Evolutionary conservation across 2,797 vertebrate genomes (phyloP).

Genomic region (Rhinichthys osculus): DNA sequence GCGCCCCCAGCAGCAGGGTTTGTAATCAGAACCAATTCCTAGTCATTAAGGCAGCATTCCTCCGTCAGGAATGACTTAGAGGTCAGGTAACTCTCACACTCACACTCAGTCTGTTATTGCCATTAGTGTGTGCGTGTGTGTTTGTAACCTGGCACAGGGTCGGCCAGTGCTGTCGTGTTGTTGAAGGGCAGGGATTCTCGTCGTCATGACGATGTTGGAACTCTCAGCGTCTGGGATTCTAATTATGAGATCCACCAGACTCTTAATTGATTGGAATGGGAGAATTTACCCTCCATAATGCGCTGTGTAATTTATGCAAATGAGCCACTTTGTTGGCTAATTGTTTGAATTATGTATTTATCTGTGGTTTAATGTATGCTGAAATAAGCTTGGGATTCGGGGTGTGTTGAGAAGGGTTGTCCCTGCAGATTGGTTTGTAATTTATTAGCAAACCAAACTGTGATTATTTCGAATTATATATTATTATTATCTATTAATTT

Average conservation of each 20-base stretch:
- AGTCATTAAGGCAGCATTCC: slow-evolving; percentile 47
- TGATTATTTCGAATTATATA: not conserved
- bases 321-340: slow-evolving; percentile 89
- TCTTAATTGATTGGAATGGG: slow-evolving; percentile 85
- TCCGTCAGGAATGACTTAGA: slow-evolving; percentile 47
- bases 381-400: slow-evolving; percentile 56
- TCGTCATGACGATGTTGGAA: slow-evolving; percentile 65
- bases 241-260: slow-evolving; percentile 79
- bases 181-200: slow-evolving; percentile 74
- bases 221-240: slow-evolving; percentile 73
- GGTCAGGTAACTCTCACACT: slow-evolving; percentile 46
- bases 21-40: slow-evolving; percentile 49
- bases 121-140: slow-evolving; percentile 63
- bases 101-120: slow-evolving; percentile 49
- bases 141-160: slow-evolving; percentile 56
- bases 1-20: slow-evolving; percentile 40
- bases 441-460: not conserved
- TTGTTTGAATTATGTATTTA: slow-evolving; percentile 81
- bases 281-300: slow-evolving; percentile 79
- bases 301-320: slow-evolving; percentile 97
- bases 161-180: slow-evolving; percentile 66
- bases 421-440: slow-evolving; percentile 1
- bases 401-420: not conserved
- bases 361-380: slow-evolving; percentile 74
- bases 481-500: not conserved